A percentile compares a stretch with the other conserved stretches of the same genome.
Evolutionary conservation across 2,113 vertebrate species (phyloP).

Genomic region (Bos javanicus): DNA sequence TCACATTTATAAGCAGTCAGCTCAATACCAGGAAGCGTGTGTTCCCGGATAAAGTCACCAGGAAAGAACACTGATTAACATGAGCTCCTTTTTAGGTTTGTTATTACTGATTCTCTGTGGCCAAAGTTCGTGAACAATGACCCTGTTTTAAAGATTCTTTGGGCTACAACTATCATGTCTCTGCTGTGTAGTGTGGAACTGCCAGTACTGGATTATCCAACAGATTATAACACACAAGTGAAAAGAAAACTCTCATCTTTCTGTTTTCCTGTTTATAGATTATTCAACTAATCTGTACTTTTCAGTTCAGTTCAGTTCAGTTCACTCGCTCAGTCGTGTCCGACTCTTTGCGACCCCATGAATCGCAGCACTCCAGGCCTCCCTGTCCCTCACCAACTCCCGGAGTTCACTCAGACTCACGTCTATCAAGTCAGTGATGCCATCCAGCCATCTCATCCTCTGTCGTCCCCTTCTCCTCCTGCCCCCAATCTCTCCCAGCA

Average conservation of each 20-base stretch:
- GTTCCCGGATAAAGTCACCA: neutral
- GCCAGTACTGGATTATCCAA: neutral
- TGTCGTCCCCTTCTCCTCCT: too few species aligned
- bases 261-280: neutral
- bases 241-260: neutral
- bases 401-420: too few species aligned
- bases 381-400: too few species aligned
- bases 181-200: neutral
- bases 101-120: neutral
- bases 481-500: too few species aligned
- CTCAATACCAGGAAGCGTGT: neutral
- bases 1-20: neutral
- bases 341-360: too few species aligned
- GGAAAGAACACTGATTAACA: neutral
- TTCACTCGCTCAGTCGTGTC: too few species aligned
- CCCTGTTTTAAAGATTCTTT: rapidly evolving
- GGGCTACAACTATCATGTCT: too few species aligned
- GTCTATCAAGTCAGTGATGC: too few species aligned
- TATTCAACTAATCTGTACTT: neutral
- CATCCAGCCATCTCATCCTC: too few species aligned
- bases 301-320: too few species aligned
- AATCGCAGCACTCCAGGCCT: too few species aligned
- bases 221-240: neutral
- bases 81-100: neutral
- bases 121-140: too few species aligned